Base-by-base conservation (phyloP, 1,140 invertebrate species). In the Dermatophagoides farinae region DNA sequence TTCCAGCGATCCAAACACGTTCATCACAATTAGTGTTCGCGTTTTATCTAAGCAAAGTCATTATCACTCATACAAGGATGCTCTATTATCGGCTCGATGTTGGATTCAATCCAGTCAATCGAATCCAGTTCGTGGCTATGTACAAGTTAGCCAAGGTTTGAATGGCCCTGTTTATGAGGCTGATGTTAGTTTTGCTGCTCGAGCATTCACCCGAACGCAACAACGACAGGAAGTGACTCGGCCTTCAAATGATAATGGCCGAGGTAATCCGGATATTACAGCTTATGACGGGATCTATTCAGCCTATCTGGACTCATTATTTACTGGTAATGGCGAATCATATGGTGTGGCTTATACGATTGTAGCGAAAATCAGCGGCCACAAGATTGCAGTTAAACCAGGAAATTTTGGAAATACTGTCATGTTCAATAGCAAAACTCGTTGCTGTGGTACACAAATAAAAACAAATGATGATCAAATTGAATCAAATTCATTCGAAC, bases 231-330 rank as follows among this genome's bases (percentile, higher is more conserved):
- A 55, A 25, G 2, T 55, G 6, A 39, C 14, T 44, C 14, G 14
- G 5, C 14, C 14, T 5, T 14, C 62, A 6, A 22, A 44, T 18
- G 61, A 62, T 31, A 44, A 62, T 60, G 61, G 61, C 11, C 41
- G 23, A 6, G 61, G 22, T 16, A 60, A 60, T 53, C 65, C 65
- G 16, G 65, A 65, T 44, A 58, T 65, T 25, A 65, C 62, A 11
- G 4, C 25, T 18, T 9, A 53, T 23, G 65, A 65, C 49, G 62
- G 62, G 8, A 59, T 65, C 1, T 65, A 65, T 44, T 65, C 63
- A 10, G 18, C 54, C 20, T 65, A 65, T 50, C 59, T 65, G 20
- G 44, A 49, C n/a, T 18, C 12, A 18, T 25, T 50, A 18, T 11
- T 25, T 18, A 10, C 14, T 37, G 20, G 16, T 22, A 23, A 41